A percentile compares a stretch with the other conserved stretches of the same genome.
Conservation (phyloP, 2,797 vertebrate genomes). For the Tragelaphus oryx region DNA sequence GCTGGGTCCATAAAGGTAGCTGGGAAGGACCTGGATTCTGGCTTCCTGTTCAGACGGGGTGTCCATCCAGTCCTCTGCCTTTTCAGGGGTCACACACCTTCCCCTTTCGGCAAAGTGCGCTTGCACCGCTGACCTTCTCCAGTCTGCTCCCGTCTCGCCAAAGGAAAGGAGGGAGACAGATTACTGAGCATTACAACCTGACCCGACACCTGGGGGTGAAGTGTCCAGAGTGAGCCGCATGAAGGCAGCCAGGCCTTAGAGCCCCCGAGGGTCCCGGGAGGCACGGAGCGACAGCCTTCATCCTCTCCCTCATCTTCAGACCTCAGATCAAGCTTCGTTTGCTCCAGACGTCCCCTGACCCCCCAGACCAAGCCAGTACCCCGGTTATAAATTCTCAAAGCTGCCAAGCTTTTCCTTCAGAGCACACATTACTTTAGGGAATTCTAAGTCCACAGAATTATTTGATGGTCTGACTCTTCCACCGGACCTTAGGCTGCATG, state of each 20-base stretch:
- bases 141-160: not conserved
- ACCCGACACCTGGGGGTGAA: not conserved
- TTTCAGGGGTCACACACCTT: not conserved
- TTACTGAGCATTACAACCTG: not conserved
- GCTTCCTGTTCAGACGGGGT: not conserved
- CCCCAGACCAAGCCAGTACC: not conserved
- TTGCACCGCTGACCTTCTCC: no score
- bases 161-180: not conserved
- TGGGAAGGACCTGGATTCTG: not conserved
- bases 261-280: not conserved
- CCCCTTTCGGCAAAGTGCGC: not conserved
- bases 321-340: not conserved
- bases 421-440: not conserved
- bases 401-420: not conserved
- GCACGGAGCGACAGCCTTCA: no score
- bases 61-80: not conserved
- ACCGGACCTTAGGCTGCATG: not conserved
- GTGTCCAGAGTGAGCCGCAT: not conserved
- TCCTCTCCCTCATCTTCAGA: not conserved
- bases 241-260: not conserved
- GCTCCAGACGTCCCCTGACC: not conserved
- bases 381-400: not conserved
- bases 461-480: not conserved
- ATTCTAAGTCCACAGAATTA: not conserved
- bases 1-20: not conserved